Evolutionary conservation across 1,140 invertebrate species (phyloP).

Genomic region (Drosophila arawakana): DNA sequence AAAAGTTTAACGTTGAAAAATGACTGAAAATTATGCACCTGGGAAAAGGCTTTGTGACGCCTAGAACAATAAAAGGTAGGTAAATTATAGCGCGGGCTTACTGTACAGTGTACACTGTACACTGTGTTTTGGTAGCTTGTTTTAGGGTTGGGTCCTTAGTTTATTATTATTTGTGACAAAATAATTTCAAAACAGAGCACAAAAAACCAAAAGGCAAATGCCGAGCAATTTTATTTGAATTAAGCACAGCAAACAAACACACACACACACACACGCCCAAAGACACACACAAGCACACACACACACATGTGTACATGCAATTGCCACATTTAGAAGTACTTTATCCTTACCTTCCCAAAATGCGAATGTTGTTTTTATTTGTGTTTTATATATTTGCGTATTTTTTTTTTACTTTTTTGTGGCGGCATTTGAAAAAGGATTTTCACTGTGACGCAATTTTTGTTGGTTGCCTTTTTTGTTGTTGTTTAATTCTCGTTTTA

Average conservation of each 20-base stretch:
- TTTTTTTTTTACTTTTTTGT: constrained; percentile 1
- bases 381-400: neutral
- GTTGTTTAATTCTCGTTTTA: constrained; percentile 39
- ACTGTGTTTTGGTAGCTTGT: no score
- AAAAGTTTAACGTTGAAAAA: constrained; percentile 33
- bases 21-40: constrained; percentile 42
- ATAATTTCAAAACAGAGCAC: constrained; percentile 25
- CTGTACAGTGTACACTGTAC: neutral
- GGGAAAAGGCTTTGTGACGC: constrained; percentile 21
- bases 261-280: neutral
- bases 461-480: constrained; percentile 29
- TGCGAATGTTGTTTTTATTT: constrained; percentile 16
- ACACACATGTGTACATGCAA: neutral
- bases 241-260: constrained; percentile 30
- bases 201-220: constrained; percentile 31
- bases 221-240: constrained; percentile 55
- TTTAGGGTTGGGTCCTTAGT: constrained; percentile 13
- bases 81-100: constrained; percentile 36
- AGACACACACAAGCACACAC: neutral
- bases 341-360: constrained; percentile 8
- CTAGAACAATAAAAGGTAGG: constrained; percentile 24
- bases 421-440: constrained; percentile 31
- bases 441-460: constrained; percentile 50
- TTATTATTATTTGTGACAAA: constrained; percentile 52
- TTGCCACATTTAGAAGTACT: neutral